These are phyloP conservation scores for Odontomyia ornata DNA, from an alignment of 2,888 invertebrate species.

Conservation along the genomic window DNA sequence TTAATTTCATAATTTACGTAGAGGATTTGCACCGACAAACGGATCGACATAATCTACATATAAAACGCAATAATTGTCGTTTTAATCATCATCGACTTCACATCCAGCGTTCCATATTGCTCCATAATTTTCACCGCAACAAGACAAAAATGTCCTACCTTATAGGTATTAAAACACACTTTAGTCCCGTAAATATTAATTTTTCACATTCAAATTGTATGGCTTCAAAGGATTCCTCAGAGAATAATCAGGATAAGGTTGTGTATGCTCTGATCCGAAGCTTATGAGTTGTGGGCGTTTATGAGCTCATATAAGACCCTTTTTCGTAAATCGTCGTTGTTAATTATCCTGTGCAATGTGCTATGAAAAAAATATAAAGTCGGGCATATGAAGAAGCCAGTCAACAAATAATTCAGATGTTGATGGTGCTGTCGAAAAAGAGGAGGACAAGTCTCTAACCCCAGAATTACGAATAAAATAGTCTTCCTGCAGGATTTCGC, in stretches of 20 bases:
- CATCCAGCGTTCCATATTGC: neutral
- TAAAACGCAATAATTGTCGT: slow-evolving; percentile 18
- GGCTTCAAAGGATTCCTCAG: neutral
- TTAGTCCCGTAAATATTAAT: slow-evolving; percentile 47
- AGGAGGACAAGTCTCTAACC: neutral
- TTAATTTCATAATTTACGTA: neutral
- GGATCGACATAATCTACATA: slow-evolving; percentile 1
- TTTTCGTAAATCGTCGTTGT: slow-evolving; percentile 25
- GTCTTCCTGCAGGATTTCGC: neutral
- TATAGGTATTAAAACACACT: neutral
- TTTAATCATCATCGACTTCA: neutral
- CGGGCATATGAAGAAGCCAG: slow-evolving; percentile 1
- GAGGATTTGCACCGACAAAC: neutral
- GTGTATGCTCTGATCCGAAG: neutral
- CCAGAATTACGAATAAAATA: neutral
- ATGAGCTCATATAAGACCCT: neutral
- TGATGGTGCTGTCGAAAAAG: neutral
- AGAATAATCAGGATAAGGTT: slow-evolving; percentile 18
- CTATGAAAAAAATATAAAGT: slow-evolving; percentile 5
- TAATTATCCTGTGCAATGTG: slow-evolving; percentile 35
- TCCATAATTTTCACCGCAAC: neutral
- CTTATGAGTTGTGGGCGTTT: neutral
- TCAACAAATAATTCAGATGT: slow-evolving; percentile 20
- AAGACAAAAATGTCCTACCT: neutral
- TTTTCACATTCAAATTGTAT: slow-evolving; percentile 45